Base-by-base conservation (phyloP, 2,888 invertebrate species). In the Drosophila leonis region DNA sequence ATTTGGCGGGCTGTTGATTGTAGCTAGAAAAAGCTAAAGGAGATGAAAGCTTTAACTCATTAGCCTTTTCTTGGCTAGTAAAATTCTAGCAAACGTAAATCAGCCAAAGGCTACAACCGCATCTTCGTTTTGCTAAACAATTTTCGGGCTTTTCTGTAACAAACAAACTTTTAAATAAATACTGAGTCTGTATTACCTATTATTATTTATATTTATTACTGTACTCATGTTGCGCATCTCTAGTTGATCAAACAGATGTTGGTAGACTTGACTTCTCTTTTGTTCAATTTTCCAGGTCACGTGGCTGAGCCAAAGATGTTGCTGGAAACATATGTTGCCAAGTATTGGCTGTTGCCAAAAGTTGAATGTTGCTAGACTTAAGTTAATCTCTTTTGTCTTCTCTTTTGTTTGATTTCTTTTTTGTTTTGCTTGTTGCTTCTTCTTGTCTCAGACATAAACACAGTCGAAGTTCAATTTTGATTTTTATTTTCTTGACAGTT, bases 401-500 rank as follows among this genome's bases (percentile, higher is more conserved):
- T 48, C 24, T 39, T 56, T 57, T 57, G 64, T n/a, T 42, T 60
- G 24, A 35, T 27, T 49, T 55, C 64, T 61, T 64, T 64, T 77
- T 80, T 77, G 72, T 80, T 81, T 59, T 80, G 49, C 62, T 80
- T 68, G 48, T 64, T 65, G 67, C 80, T 77, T 83, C 56, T 75
- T 41, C 60, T 41, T 56, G 37, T 35, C 48, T 69, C 90, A 90
- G 88, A 88, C 86, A 88, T 88, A 85, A 90, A 90, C 86, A 85
- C 66, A 90, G 72, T 75, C 44, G 60, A 71, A 74, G 73, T 71
- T 79, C 65, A 70, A 76, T 75, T 83, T 72, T 76, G 76, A 77
- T 82, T 84, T 88, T 84, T 66, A 60, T 72, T 76, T 78, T 88
- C 71, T 67, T 77, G 85, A 79, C 84, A 84, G 82, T 72, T 78